Evolutionary conservation across 2,888 invertebrate species (phyloP).

Genomic region (Diogma glabrata): DNA sequence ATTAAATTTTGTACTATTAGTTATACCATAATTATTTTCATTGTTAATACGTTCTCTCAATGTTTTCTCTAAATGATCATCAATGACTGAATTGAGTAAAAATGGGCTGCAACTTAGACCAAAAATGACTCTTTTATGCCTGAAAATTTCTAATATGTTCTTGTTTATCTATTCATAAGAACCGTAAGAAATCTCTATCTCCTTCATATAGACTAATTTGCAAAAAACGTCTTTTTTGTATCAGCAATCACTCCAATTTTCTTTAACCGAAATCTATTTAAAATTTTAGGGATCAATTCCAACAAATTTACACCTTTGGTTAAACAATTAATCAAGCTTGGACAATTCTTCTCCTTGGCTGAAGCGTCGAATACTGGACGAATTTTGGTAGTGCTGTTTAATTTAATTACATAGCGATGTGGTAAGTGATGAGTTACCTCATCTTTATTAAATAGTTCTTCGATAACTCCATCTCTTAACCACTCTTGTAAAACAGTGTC

Average conservation of each 20-base stretch:
- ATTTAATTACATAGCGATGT: slow-evolving; percentile 1
- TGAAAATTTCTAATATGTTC: not conserved
- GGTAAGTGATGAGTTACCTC: slow-evolving; percentile 1
- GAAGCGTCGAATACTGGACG: too few relatives aligned
- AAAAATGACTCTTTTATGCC: not conserved
- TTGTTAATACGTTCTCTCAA: too few relatives aligned
- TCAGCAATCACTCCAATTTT: slow-evolving; percentile 2
- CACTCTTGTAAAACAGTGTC: not conserved
- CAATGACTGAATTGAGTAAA: not conserved
- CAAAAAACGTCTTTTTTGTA: not conserved
- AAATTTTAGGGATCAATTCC: not conserved
- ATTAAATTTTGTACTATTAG: not conserved
- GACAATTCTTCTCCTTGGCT: not conserved
- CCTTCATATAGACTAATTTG: slow-evolving; percentile 5
- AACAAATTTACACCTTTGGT: not conserved
- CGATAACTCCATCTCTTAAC: not conserved
- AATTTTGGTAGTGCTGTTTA: too few relatives aligned
- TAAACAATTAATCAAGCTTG: not conserved
- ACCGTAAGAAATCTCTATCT: not conserved
- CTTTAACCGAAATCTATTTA: not conserved
- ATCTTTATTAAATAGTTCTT: not conserved
- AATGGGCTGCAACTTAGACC: slow-evolving; percentile 1
- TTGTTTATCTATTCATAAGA: not conserved
- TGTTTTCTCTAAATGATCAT: not conserved
- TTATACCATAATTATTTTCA: too few relatives aligned